Evolutionary conservation across 2,797 vertebrate genomes (phyloP), one percentile per base, ranked within the genome.

Genomic region (Streptopelia turtur): DNA sequence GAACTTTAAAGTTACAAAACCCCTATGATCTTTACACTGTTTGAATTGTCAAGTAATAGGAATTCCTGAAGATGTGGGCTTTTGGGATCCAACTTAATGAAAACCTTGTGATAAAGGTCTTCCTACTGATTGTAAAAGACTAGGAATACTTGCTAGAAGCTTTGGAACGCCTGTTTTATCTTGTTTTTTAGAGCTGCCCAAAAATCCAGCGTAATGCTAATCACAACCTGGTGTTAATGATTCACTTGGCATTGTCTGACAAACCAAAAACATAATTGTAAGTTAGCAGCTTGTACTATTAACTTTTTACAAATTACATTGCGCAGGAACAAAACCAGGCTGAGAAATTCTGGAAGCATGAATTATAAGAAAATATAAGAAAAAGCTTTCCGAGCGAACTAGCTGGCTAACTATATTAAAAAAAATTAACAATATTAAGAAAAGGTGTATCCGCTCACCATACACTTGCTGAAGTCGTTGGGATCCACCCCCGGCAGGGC

Each of bases 401-500:
- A 71, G 52, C 13, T 80, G 33, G 50, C 15, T 50, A 18, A 41
- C 11, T 41, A 21, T 3, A 63, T 75, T 27, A 11, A 50, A 64
- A 72, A 31, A 45, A 43, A 17, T 43, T 43, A 43, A 43, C 39
- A 43, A 43, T 43, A 10, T 20, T 45, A 45, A 45, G 18, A 20
- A 35, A 35, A 22, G 6, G 39, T 56, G 49, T 35, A 33, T 18
- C 92, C 64, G 89, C 98, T 94, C 96, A 99, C 99, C 99, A 99
- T 99, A 98, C 99, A 99, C 96, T 99, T 99, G 98, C 99, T 99
- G 96, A 99, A 99, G 98, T 99, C 99, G 89, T 99, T 99, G 66
- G 99, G 99, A 97, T 99, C 99, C 76, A 99, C 99, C 23, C 99
- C 99, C 33, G 99, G 99, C 95, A 99, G 97, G 3, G 99, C 99